Percentiles rank a stretch among this genome's conserved stretches.
These are phyloP conservation scores for Camptogramma bilineatum DNA, from an alignment of 2,888 invertebrate species.

Conservation along the genomic window DNA sequence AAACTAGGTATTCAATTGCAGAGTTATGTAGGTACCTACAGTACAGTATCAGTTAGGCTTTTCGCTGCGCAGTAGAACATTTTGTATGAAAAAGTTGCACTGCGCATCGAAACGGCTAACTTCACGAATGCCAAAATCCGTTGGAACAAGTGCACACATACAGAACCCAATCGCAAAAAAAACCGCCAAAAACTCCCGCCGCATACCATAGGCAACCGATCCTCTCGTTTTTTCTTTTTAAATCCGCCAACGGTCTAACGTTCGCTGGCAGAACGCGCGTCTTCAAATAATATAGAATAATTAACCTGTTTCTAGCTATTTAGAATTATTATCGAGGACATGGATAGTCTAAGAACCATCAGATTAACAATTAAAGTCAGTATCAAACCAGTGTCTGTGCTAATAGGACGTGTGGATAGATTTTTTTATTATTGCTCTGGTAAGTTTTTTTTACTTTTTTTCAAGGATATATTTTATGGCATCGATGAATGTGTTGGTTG, in stretches of 20 bases:
- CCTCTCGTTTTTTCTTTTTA: slow-evolving; percentile 68
- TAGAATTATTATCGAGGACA: slow-evolving; percentile 58
- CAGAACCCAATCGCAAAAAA: slow-evolving; percentile 55
- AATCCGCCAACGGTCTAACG: slow-evolving; percentile 80
- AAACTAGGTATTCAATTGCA: no score
- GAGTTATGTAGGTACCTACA: no score
- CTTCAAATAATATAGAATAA: slow-evolving; percentile 60
- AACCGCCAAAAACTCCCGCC: slow-evolving; percentile 57
- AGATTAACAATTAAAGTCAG: slow-evolving; percentile 60
- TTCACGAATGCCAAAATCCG: no score
- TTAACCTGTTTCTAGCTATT: slow-evolving; percentile 56
- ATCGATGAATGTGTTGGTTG: neutral
- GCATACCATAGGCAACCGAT: slow-evolving; percentile 63
- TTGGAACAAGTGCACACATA: no score
- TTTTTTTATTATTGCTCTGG: slow-evolving; percentile 35
- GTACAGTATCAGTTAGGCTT: no score
- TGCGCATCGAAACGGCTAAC: no score
- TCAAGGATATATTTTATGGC: neutral
- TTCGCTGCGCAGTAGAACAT: no score
- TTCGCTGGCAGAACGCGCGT: slow-evolving; percentile 57
- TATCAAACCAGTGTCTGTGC: slow-evolving; percentile 72
- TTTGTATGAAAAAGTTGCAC: no score
- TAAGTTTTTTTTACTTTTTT: slow-evolving; percentile 38
- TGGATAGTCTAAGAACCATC: slow-evolving; percentile 44
- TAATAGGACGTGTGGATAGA: slow-evolving; percentile 63